Percentiles rank a stretch among this genome's conserved stretches.
These are phyloP conservation scores for Catamblyrhynchus diadema DNA, from an alignment of 2,797 vertebrate species.

Conservation along the genomic window DNA sequence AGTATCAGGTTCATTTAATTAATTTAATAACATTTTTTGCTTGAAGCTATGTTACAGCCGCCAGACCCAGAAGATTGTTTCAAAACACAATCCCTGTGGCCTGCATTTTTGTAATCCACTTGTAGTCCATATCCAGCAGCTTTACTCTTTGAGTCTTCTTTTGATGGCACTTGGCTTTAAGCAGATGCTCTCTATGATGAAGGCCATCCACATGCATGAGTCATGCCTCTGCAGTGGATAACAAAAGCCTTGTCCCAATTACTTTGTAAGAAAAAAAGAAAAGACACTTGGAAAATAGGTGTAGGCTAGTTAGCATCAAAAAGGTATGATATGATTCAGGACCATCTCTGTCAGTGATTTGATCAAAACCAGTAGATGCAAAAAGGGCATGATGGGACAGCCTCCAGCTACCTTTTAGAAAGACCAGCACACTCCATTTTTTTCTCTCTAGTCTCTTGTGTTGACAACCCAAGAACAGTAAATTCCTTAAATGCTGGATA, in stretches of 20 bases:
- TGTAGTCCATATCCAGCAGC: background rate
- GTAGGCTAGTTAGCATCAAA: background rate
- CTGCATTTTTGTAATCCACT: background rate
- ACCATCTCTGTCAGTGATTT: background rate
- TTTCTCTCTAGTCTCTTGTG: background rate
- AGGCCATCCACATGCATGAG: background rate
- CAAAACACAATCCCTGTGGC: background rate
- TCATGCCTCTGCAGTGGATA: background rate
- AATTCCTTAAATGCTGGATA: background rate
- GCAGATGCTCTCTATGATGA: background rate
- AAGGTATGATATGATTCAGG: background rate
- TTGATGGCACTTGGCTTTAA: background rate
- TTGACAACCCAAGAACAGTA: background rate
- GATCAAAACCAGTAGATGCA: background rate
- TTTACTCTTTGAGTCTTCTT: background rate
- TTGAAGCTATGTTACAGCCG: background rate
- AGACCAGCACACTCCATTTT: background rate
- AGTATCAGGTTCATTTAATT: background rate
- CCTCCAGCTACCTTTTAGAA: background rate
- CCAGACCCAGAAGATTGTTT: background rate
- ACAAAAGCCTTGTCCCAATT: background rate
- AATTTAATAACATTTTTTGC: background rate
- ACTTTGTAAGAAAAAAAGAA: background rate
- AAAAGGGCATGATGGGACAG: background rate
- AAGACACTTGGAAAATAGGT: background rate